A percentile compares a stretch with the other conserved stretches of the same genome.
phyloP scores from a whole-genome alignment of 2,888 invertebrate genomes.

The Apeira syringaria region DNA sequence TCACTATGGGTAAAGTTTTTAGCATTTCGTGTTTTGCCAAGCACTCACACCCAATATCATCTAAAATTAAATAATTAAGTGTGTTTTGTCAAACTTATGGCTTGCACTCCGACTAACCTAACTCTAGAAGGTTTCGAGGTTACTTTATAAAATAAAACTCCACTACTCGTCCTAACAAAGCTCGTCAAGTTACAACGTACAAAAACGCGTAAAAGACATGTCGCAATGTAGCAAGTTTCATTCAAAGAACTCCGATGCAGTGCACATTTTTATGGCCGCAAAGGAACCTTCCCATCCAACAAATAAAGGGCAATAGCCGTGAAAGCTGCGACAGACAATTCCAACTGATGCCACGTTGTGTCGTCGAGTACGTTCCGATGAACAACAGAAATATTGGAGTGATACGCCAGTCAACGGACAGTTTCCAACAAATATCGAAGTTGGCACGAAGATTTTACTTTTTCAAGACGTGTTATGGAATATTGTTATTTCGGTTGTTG shows the following conservation, averaged over 20 bases:
- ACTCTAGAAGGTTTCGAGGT: too few relatives aligned
- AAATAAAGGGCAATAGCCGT: conserved; percentile 37
- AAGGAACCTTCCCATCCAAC: conserved; percentile 25
- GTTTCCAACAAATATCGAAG: conserved; percentile 3
- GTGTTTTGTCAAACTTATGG: too few relatives aligned
- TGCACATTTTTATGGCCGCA: conserved; percentile 24
- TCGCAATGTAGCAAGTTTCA: conserved; percentile 2
- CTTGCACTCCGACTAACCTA: too few relatives aligned
- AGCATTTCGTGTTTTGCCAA: too few relatives aligned
- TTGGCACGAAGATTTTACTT: conserved; percentile 3
- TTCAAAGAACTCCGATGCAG: conserved; percentile 16
- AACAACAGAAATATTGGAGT: conserved; percentile 27
- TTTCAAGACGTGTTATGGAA: background rate
- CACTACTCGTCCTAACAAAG: too few relatives aligned
- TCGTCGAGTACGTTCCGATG: conserved; percentile 17
- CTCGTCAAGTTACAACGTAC: too few relatives aligned
- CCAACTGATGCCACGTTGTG: conserved; percentile 30
- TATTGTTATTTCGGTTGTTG: background rate
- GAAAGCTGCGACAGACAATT: conserved; percentile 35
- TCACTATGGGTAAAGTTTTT: too few relatives aligned
- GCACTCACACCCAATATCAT: too few relatives aligned
- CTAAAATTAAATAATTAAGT: too few relatives aligned
- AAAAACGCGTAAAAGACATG: background rate
- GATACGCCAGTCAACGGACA: background rate
- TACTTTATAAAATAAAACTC: too few relatives aligned